Percentiles rank a stretch among this genome's conserved stretches.
Evolutionary conservation across 2,797 vertebrate genomes (phyloP).

Genomic region (Molossus alvarezi): DNA sequence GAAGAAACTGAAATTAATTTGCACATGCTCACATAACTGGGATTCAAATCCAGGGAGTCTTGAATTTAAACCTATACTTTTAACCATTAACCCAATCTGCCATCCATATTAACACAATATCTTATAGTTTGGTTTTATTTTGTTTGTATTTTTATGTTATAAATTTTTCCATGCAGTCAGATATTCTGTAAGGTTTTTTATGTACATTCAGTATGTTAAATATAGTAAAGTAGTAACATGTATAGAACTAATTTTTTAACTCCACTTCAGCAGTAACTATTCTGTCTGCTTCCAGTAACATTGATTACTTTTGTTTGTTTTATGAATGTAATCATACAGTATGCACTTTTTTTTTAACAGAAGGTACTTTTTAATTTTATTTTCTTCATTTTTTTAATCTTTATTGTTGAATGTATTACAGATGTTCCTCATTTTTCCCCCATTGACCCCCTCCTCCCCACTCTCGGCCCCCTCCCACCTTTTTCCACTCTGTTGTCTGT

Average conservation of each 20-base stretch:
- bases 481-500: no score
- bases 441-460: no score
- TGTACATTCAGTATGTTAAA: background rate
- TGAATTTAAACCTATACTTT: background rate
- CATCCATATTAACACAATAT: background rate
- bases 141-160: conserved; percentile 15
- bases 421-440: no score
- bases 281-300: background rate
- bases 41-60: conserved; percentile 1
- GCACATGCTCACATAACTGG: background rate
- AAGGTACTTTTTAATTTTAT: no score
- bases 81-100: conserved; percentile 28
- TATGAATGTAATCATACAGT: background rate
- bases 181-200: background rate
- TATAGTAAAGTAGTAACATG: background rate
- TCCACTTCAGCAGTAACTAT: background rate
- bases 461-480: no score
- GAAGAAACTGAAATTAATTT: conserved; percentile 39
- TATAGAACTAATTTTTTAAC: no score
- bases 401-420: no score
- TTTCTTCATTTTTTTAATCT: no score
- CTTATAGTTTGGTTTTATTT: conserved; percentile 18
- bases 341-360: background rate
- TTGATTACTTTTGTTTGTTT: conserved; percentile 11
- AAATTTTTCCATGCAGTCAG: background rate